Base-by-base conservation (phyloP, 53 echinoderm and acorn worm species). In the Stichopus horrens region DNA sequence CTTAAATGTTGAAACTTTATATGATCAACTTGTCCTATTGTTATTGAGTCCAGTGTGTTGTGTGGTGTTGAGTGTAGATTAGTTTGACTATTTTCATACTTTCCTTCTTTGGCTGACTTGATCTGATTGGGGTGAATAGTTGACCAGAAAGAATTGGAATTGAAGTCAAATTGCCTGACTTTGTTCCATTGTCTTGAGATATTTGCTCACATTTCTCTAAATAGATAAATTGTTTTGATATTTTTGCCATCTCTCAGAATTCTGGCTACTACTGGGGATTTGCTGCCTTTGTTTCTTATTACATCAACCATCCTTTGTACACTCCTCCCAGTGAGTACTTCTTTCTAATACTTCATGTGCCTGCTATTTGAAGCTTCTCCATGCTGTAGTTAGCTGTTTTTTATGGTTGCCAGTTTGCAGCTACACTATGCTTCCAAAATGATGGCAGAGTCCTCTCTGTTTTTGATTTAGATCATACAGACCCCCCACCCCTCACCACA, bases 181-280 rank as follows among this genome's bases (percentile, higher is more conserved):
- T 37, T 37, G 2, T 37, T 37, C 37, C 37, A 37, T 37, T 37
- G 0, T 2, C 37, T 2, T 37, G 37, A 37, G 37, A 37, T 37
- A 37, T 37, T 37, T 37, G 37, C 37, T 37, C 2, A 37, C 2
- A 37, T 1, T 37, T 0, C 37, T 37, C 37, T 37, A 37, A 37
- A 37, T 0, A 37, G 37, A 37, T 37, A 22, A 75, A 75, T 9
- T 16, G 16, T 75, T 75, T 9, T 75, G 21, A 75, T 51, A 67
- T 23, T 0, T 75, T 23, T 75, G 16, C 11, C 8, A 21, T 68
- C 53, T 68, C 63, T 5, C 73, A 96, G 93, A 97, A 97, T 77
- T 91, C 91, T 55, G 87, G 74, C 53, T 97, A 96, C 77, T 97
- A 97, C 83, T 97, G 95, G 97, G 97, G 97, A 73, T 97, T 97